These are phyloP conservation scores for Argyrosomus japonicus DNA, from an alignment of 2,113 vertebrate genomes.

Conservation along the genomic window DNA sequence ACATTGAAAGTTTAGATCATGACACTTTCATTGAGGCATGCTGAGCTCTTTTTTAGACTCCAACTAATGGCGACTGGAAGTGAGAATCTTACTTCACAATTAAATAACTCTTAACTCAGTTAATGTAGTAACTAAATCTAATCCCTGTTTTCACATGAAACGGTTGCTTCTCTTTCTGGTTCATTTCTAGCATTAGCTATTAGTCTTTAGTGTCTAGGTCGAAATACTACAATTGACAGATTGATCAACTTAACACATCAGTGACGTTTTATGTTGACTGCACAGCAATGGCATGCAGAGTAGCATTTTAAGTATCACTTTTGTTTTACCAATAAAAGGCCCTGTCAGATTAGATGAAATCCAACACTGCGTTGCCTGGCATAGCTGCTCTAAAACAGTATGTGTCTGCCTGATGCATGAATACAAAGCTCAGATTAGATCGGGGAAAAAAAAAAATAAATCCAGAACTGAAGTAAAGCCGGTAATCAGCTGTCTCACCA, in stretches of 20 bases:
- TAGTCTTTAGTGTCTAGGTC: background rate
- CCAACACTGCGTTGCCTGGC: background rate
- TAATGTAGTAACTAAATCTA: background rate
- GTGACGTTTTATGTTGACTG: background rate
- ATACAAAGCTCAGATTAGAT: slow-evolving; percentile 9
- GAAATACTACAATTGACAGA: background rate
- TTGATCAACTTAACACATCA: background rate
- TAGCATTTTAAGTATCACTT: slow-evolving; percentile 41
- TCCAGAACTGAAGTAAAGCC: background rate
- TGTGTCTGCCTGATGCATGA: background rate
- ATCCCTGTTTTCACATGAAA: background rate
- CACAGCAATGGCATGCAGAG: background rate
- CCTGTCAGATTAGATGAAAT: slow-evolving; percentile 19
- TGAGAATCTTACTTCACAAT: background rate
- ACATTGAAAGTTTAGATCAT: background rate
- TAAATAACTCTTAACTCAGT: background rate
- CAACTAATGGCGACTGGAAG: background rate
- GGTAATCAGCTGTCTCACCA: slow-evolving; percentile 12
- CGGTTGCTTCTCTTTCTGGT: background rate
- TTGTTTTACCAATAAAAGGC: slow-evolving; percentile 35
- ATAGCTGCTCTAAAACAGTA: background rate
- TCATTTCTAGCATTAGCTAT: background rate
- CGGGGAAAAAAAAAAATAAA: slow-evolving; percentile 4
- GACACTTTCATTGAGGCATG: background rate
- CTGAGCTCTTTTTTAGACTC: background rate